phyloP scores from a whole-genome alignment of 2,888 invertebrate genomes.

The Trachelus troglodyta region DNA sequence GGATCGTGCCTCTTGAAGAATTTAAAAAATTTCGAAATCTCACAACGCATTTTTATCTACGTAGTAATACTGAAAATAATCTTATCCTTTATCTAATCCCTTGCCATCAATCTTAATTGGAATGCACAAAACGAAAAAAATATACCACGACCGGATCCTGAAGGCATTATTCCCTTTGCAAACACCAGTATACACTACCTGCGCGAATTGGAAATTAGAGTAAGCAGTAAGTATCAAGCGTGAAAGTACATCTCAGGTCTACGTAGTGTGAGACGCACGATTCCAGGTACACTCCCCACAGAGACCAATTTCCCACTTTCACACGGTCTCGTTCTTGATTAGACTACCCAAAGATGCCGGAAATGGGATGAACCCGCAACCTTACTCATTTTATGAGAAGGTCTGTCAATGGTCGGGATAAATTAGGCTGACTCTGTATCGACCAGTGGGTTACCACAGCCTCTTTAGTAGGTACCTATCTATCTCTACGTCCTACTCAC shows the following conservation, averaged over 20 bases:
- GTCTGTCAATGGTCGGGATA: not conserved
- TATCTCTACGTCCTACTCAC: not conserved
- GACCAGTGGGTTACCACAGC: not conserved
- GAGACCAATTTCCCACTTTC: not conserved
- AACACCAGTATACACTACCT: not conserved
- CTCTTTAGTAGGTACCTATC: not conserved
- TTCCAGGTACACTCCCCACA: not conserved
- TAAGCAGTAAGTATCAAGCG: not conserved
- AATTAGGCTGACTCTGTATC: slow-evolving; percentile 3
- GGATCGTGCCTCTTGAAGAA: no score
- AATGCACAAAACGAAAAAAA: not conserved
- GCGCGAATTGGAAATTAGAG: not conserved
- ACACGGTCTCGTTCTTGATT: not conserved
- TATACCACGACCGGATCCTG: not conserved
- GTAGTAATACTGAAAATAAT: not conserved
- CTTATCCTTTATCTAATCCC: not conserved
- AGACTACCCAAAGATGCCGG: not conserved
- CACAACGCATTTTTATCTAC: not conserved
- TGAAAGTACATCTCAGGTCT: not conserved
- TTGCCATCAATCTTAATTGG: not conserved
- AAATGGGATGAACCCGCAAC: not conserved
- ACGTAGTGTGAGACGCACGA: not conserved
- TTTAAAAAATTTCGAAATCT: not conserved
- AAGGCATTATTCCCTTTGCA: not conserved
- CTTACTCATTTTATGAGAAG: not conserved